Evolutionary conservation across 2,888 invertebrate genomes (phyloP), one percentile per base, ranked within the genome.

Genomic region (Luperina nickerlii): DNA sequence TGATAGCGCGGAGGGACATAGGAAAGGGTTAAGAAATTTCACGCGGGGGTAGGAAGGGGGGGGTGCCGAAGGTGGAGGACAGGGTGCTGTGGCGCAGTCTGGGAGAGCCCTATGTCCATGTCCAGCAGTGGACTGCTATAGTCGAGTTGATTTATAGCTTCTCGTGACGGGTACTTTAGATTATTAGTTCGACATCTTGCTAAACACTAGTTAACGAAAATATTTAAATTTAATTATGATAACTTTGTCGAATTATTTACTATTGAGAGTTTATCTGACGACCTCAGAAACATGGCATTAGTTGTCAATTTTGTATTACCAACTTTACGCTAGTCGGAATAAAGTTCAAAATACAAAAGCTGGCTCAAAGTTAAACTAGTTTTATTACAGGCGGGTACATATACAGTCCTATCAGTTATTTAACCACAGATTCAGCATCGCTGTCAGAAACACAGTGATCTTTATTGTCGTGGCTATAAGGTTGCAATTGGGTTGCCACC

Each of bases 271-370:
- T 27, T n/a, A 27, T 48, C 6, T 20, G 11, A 20, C 5, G 27
- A 54, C 51, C 15, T 9, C 20, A 54, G 24, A 38, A 24, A 0
- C 32, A 24, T 15, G 51, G 51, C 32, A 54, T 70, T 57, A 54
- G 32, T 18, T 57, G 15, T 11, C 18, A 71, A 57, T 57, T 11
- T 38, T 38, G n/a, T 71, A 38, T n/a, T 71, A 38, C 18, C 18
- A 57, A 57, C 70, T 71, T 18, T n/a, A 54, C n/a, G 0, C 0
- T 0, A 1, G 38, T 57, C 38, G 7, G 38, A 71, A 71, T 71
- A 38, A 57, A 38, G n/a, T 71, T 57, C 18, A 54, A 71, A 70
- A 71, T 71, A 57, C 18, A 71, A 57, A 71, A 57, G 3, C 38
- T n/a, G 48, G 0, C 20, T 51, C 27, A 7, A 24, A 38, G 18